phyloP scores from a whole-genome alignment of 23 tunicate genomes.

The Phallusia fumigata region DNA sequence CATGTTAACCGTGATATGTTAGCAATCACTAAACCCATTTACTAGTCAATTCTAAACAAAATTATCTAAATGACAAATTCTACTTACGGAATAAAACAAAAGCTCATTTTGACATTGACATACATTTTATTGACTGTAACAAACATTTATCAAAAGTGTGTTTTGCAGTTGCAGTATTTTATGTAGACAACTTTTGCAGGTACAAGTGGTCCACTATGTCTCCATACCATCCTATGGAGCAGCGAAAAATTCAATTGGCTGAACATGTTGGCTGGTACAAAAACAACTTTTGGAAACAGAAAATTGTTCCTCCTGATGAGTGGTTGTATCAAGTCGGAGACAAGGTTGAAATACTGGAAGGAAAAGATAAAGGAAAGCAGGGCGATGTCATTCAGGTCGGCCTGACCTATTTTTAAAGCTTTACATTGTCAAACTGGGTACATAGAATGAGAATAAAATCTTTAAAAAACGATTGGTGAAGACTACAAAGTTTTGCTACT shows the following conservation, averaged over 20 bases:
- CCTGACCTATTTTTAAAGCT: background rate
- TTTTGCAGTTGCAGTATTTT: background rate
- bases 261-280: slow-evolving; percentile 61
- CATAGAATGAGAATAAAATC: too few relatives aligned
- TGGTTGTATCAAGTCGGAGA: slow-evolving; percentile 81
- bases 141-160: background rate
- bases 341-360: slow-evolving; percentile 64
- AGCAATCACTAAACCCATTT: too few relatives aligned
- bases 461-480: too few relatives aligned
- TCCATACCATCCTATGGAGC: slow-evolving; percentile 73
- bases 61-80: too few relatives aligned
- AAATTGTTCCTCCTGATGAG: slow-evolving; percentile 56
- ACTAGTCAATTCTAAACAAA: too few relatives aligned
- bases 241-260: slow-evolving; percentile 46
- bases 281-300: slow-evolving; percentile 43
- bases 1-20: too few relatives aligned
- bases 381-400: slow-evolving; percentile 60
- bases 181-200: slow-evolving; percentile 16
- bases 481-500: too few relatives aligned
- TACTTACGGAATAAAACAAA: too few relatives aligned
- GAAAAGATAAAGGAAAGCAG: slow-evolving; percentile 91
- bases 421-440: background rate
- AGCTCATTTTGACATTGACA: too few relatives aligned
- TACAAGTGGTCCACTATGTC: slow-evolving; percentile 79
- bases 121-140: too few relatives aligned